Evolutionary conservation across 2,113 vertebrate species (phyloP), one percentile per base, ranked within the genome.

Genomic region (Silurus meridionalis): DNA sequence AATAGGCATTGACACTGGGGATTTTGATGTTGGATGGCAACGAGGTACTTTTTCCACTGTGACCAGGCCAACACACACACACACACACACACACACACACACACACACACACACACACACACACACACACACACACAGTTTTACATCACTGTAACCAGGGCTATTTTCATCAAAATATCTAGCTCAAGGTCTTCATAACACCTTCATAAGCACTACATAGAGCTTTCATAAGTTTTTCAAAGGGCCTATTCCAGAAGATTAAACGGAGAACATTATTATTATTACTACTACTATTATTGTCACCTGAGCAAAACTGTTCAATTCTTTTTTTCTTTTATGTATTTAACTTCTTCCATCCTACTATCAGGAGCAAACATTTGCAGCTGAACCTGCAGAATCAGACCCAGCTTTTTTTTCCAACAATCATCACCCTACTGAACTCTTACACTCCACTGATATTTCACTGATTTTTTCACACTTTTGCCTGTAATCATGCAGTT

Each of bases 31-130:
- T 66, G 87, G 64, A 81, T 72, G 67, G 63, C 85, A 82, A 80
- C 84, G 15, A 80, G 80, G 28, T 75, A 85, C 74, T 85, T 87
- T 85, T 87, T 87, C 80, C 74, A 87, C 78, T 87, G 79, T 66
- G 55, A 72, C 60, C 66, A 71, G 75, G 80, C 80, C 69, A 52
- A 66, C 80, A 69, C 19, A 46, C 15, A 46, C 55, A 75, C 5
- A 72, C 53, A 46, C 52, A 58, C 64, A 81, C 28, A 13, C 74
- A 25, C 50, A 37, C 28, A 64, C 63, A 64, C 63, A 64, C 63
- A n/a, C 63, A 64, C 21, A 64, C 63, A 57, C 55, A 57, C 55
- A 57, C 55, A 37, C 37, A 37, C 28, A 64, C 63, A 64, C 63
- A 64, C 63, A n/a, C 63, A 64, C 21, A 64, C 63, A 57, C 55